Percentiles rank a stretch among this genome's conserved stretches.
phyloP scores from a whole-genome alignment of 2,797 vertebrate species.

The Melanotaenia trifasciata region DNA sequence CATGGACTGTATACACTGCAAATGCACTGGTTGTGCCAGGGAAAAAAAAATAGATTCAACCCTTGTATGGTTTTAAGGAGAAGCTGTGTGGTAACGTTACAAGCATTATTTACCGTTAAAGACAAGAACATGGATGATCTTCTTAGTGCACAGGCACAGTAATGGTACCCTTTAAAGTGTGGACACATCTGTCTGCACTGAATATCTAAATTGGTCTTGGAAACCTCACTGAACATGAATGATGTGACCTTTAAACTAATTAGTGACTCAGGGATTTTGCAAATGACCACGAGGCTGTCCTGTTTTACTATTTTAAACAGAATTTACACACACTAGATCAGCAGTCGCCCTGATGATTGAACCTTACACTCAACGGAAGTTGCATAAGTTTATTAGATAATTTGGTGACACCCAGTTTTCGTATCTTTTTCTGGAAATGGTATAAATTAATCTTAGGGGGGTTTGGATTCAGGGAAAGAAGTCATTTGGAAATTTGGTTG shows the following conservation, averaged over 20 bases:
- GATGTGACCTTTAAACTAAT: neutral
- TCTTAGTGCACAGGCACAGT: neutral
- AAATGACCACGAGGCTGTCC: no score
- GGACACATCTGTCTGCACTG: neutral
- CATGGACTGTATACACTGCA: no score
- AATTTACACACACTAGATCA: neutral
- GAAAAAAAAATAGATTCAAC: no score
- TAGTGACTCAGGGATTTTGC: neutral
- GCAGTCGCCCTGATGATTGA: neutral
- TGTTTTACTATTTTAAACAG: neutral
- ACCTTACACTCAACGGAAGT: neutral
- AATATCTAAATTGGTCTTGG: neutral
- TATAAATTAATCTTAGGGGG: constrained; percentile 28
- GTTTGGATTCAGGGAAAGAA: constrained; percentile 36
- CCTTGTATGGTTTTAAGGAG: no score
- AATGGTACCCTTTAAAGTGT: no score
- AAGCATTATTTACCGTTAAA: no score
- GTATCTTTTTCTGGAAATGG: constrained; percentile 26
- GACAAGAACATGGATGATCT: neutral
- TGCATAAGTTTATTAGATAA: constrained; percentile 20
- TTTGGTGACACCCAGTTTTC: constrained; percentile 11
- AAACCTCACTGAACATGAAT: neutral
- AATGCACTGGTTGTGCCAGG: no score
- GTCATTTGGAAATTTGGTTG: constrained; percentile 45
- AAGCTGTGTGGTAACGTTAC: no score